Evolutionary conservation across 2,888 invertebrate genomes (phyloP).

Genomic region (Iselma pallidipennis): DNA sequence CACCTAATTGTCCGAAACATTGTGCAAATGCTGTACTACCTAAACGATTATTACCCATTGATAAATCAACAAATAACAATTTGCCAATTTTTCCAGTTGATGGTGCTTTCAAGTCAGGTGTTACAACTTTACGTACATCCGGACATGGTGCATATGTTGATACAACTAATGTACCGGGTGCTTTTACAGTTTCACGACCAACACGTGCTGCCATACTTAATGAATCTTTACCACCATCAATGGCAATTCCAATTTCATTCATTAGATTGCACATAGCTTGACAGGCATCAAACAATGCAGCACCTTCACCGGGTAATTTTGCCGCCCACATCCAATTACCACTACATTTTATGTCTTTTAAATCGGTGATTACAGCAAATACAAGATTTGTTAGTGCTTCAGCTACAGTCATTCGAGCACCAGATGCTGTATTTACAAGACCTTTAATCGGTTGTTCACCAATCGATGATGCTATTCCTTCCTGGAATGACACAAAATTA

Average conservation of each 20-base stretch:
- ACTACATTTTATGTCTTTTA: slow-evolving; percentile 93
- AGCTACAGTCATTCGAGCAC: slow-evolving; percentile 92
- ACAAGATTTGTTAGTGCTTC: slow-evolving; percentile 94
- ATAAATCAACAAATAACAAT: slow-evolving; percentile 79
- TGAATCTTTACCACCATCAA: slow-evolving; percentile 98
- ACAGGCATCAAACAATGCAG: slow-evolving; percentile 84
- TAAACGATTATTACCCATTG: slow-evolving; percentile 72
- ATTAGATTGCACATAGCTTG: slow-evolving; percentile 85
- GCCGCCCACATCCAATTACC: slow-evolving; percentile 99
- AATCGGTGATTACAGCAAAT: slow-evolving; percentile 66
- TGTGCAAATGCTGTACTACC: slow-evolving; percentile 95
- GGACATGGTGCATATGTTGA: slow-evolving; percentile 96
- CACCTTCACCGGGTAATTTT: slow-evolving; percentile 91
- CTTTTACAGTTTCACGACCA: slow-evolving; percentile 68
- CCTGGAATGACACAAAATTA: slow-evolving; percentile 42
- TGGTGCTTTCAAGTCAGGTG: slow-evolving; percentile 87
- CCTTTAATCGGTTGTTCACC: slow-evolving; percentile 98
- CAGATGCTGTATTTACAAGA: slow-evolving; percentile 78
- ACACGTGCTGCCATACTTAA: slow-evolving; percentile 95
- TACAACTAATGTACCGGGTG: slow-evolving; percentile 91
- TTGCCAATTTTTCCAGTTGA: slow-evolving; percentile 63
- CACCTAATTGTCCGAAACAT: slow-evolving; percentile 72
- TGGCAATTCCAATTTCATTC: slow-evolving; percentile 80
- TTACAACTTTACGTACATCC: slow-evolving; percentile 81
- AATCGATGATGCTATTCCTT: slow-evolving; percentile 92